phyloP scores from a whole-genome alignment of 2,888 invertebrate genomes.

The Caenorhabditis sulstoni region DNA sequence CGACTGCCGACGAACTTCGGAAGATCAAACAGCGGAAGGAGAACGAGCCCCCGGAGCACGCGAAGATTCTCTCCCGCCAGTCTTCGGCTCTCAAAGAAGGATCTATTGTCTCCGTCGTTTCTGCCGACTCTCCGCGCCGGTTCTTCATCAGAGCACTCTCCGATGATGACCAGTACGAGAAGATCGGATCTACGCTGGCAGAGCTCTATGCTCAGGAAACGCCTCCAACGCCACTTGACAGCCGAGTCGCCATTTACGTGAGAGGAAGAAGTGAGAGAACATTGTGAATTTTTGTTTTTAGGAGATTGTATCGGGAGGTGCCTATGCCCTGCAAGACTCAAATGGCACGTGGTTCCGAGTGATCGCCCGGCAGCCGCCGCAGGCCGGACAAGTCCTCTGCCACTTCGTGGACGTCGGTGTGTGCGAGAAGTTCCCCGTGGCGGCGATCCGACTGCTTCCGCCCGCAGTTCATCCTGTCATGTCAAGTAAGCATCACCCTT shows the following conservation, averaged over 20 bases:
- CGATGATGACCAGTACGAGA: constrained; percentile 57
- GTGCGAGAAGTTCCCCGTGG: constrained; percentile 63
- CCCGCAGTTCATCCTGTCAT: constrained; percentile 61
- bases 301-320: constrained; percentile 69
- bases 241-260: constrained; percentile 67
- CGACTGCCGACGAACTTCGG: constrained; percentile 60
- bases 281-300: constrained; percentile 36
- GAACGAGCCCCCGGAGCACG: constrained; percentile 63
- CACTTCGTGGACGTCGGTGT: constrained; percentile 71
- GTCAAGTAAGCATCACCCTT: constrained; percentile 49
- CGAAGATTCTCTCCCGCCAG: constrained; percentile 45
- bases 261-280: constrained; percentile 1
- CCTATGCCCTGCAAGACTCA: constrained; percentile 68
- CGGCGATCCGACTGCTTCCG: constrained; percentile 61
- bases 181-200: constrained; percentile 47
- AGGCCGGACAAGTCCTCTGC: constrained; percentile 64
- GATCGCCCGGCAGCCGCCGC: constrained; percentile 61
- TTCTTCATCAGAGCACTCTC: constrained; percentile 53
- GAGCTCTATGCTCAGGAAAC: constrained; percentile 59
- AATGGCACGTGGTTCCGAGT: constrained; percentile 70
- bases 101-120: constrained; percentile 44
- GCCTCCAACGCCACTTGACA: constrained; percentile 47
- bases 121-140: constrained; percentile 18
- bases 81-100: constrained; percentile 40
- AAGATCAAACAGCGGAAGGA: constrained; percentile 62